Base-by-base conservation (phyloP, 2,113 vertebrate species). In the Hippoglossus stenolepis region DNA sequence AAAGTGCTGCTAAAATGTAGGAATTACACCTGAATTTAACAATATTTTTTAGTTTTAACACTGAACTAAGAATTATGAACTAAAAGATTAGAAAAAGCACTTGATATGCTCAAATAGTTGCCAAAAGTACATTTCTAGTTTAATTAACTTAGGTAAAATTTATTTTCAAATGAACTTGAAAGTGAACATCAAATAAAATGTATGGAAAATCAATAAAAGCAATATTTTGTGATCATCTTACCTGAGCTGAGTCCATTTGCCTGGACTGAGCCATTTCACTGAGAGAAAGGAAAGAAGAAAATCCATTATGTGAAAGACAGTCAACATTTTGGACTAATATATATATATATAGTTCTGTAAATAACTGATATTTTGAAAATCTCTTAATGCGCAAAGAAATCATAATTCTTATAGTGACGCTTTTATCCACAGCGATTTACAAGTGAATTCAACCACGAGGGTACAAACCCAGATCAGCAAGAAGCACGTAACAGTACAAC, bases 201-300 rank as follows among this genome's bases (percentile, higher is more conserved):
- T 31, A 7, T 31, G 31, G 7, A 31, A 31, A 8, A 31, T 31
- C 6, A 7, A 31, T 38, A 38, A 38, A 8, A 10, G 9, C 35
- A 10, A 38, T 38, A 45, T 31, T 53, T 57, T 77, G 23, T 12
- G 38, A 63, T 13, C 1, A 59, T 17, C 68, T 74, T 80, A 93
- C 92, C 89, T 91, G 91, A 60, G 18, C 65, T 43, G 85, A 90
- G 67, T 95, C 95, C 63, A 89, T 89, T 60, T 93, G 93, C 73
- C 95, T 93, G 15, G 91, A 93, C 77, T 95, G 95, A 47, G 91
- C 91, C 8, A 84, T 81, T 47, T 96, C 96, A 76, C 96, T 97
- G 82, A 49, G 51, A 23, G 79, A 13, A 73, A 14, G 79, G 67
- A 65, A 58, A 17, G 75, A 70, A 70, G 54, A 75, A 60, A 51